Conservation (phyloP, 2,113 vertebrate genomes). For the Erythrocercus mccallii region DNA sequence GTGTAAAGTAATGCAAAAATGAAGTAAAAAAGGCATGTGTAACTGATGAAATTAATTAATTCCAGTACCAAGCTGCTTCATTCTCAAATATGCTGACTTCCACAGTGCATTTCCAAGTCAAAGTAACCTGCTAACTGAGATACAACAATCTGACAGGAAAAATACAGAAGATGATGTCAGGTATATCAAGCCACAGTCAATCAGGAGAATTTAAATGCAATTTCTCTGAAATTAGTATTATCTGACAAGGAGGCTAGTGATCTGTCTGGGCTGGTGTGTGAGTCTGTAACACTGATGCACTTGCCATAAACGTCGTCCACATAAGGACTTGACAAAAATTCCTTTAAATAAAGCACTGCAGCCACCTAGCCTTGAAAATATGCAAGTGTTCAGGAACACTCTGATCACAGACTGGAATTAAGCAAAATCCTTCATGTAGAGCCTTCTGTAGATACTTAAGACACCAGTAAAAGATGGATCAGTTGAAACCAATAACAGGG, state of each 20-base stretch:
- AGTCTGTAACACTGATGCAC: not conserved
- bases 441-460: not conserved
- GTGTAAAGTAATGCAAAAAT: not conserved
- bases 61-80: not conserved
- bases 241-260: not conserved
- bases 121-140: not conserved
- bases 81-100: not conserved
- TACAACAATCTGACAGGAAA: not conserved
- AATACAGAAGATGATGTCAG: not conserved
- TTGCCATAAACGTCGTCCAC: not conserved
- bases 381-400: conserved; percentile 24
- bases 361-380: conserved; percentile 59
- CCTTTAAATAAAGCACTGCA: conserved; percentile 50
- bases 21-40: not conserved
- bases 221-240: not conserved
- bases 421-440: not conserved
- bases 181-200: not conserved
- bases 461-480: not conserved
- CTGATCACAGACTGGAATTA: not conserved
- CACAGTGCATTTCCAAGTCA: not conserved
- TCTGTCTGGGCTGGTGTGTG: not conserved
- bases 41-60: not conserved
- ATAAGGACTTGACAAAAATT: not conserved
- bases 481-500: not conserved
- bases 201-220: not conserved